Evolutionary conservation across 2,888 invertebrate genomes (phyloP), one percentile per base, ranked within the genome.

Genomic region (Heliconius hortense): DNA sequence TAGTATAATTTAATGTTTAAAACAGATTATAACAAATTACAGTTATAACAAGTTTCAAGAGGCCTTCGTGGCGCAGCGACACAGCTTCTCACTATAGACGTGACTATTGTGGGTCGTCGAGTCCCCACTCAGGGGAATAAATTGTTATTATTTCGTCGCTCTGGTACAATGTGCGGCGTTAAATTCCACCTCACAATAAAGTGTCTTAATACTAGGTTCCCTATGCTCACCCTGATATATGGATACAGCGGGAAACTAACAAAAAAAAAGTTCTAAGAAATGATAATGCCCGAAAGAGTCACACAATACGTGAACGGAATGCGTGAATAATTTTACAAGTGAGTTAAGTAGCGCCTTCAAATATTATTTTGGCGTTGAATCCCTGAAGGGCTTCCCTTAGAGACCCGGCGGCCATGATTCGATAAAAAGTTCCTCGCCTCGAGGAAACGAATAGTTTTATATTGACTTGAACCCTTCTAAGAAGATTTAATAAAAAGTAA

Each of bases 371-470:
- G 13, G 13, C n/a, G 7, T 31, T 10, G 26, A 43, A 31, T 53
- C 69, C 31, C 56, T 69, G 8, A 0, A 53, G 56, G 8, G 56
- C 13, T 56, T n/a, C 56, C 35, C 69, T 28, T 0, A 11, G 28
- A 68, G 43, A 31, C 53, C 11, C 56, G 31, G 24, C 24, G 8
- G 31, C 13, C n/a, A 4, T 69, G 31, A 69, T 56, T 69, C 26
- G 56, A 69, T 69, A 24, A 69, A 69, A 69, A 69, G 31, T 56
- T 69, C 56, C n/a, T 69, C 31, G 24, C 56, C 68, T 56, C n/a
- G 35, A 69, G n/a, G 31, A 31, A 56, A 69, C 56, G 11, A 56
- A 69, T 69, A 69, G 31, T 56, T 56, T 18, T n/a, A 53, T 56
- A n/a, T 24, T 35, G 13, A 69, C 31, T 69, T n/a, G 48, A 8